Evolutionary conservation across 2,797 vertebrate species (phyloP), one percentile per base, ranked within the genome.

Genomic region (Lateolabrax maculatus): DNA sequence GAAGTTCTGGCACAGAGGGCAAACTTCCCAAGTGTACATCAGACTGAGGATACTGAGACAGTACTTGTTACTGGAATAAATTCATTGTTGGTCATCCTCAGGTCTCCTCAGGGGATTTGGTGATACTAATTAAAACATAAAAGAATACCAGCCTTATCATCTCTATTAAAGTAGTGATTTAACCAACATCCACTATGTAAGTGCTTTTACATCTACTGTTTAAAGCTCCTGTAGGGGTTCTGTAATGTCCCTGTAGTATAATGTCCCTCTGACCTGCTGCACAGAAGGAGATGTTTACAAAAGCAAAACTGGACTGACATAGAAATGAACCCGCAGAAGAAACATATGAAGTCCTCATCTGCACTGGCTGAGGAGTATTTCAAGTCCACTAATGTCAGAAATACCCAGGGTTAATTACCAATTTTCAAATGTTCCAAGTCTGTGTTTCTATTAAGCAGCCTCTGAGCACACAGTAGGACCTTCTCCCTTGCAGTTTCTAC

Each of bases 101-200:
- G 11, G 34, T 66, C 31, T 63, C 51, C 66, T 79, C 55, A 3
- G 72, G 51, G 29, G n/a, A 66, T 75, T 75, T 60, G 0, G n/a
- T 10, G 9, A 67, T 57, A 7, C 71, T 37, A 49, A 34, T 37
- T 48, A 58, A 23, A 48, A 55, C 23, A 60, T 61, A 21, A 67
- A 83, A 70, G 65, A 81, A 70, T 25, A 15, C 5, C 39, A 77
- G 43, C 25, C 31, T 48, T 57, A 31, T 71, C 19, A 27, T 82
- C 25, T 49, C n/a, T 64, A 36, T 64, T 49, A 44, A 41, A 70
- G 70, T 9, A 34, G 13, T 9, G 44, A 72, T 41, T 79, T 5
- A 62, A 46, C 43, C 58, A 60, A 21, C 51, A 80, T 44, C 4
- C 18, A 56, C 18, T 51, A 57, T 16, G 34, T 53, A 44, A 60